Base-by-base conservation (phyloP, 2,113 vertebrate genomes). In the Ploceus nigricollis region DNA sequence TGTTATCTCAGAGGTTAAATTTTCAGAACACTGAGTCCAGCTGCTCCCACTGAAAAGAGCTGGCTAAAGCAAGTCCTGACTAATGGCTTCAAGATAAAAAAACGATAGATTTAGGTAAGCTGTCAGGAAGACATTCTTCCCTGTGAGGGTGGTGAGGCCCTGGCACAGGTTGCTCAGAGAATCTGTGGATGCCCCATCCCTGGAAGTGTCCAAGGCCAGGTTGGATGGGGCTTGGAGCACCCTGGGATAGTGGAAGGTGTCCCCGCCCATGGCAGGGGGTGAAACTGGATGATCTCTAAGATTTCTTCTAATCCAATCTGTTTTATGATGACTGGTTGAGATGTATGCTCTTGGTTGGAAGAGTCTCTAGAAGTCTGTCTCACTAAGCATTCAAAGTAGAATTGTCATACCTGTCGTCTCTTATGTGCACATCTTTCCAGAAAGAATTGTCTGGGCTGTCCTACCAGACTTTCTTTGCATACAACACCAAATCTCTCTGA, bases 131-230 rank as follows among this genome's bases (percentile, higher is more conserved):
- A 89, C 19, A 25, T 45, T 75, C 5, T 25, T 53, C 3, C 7
- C 16, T 53, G n/a, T 39, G 39, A 51, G 22, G 9, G 4, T 45
- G 33, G 7, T 1, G 23, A 75, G 45, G 16, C 9, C 2, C 11
- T 75, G 69, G 7, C 8, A 73, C 5, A 66, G 15, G 15, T 2
- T 58, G 2, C 4, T 3, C 15, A 68, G 53, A 53, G 60, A 8
- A 45, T 28, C 3, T 75, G 15, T 30, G 23, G 13, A 0, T 51
- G 8, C 2, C 6, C 10, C 16, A 30, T 1, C 10, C 10, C 28
- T 60, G 37, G 9, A 4, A 30, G 4, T 44, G 21, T 30, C 6
- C 60, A 39, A 15, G 23, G 6, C 5, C 10, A 17, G 10, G 5
- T 0, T 28, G 33, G 31, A 28, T 1, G 2, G 22, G 21, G 10